Percentiles rank a stretch among this genome's conserved stretches.
Evolutionary conservation across 53 echinoderm and acorn worm species (phyloP).

Genomic region (Apostichopus leukothele): DNA sequence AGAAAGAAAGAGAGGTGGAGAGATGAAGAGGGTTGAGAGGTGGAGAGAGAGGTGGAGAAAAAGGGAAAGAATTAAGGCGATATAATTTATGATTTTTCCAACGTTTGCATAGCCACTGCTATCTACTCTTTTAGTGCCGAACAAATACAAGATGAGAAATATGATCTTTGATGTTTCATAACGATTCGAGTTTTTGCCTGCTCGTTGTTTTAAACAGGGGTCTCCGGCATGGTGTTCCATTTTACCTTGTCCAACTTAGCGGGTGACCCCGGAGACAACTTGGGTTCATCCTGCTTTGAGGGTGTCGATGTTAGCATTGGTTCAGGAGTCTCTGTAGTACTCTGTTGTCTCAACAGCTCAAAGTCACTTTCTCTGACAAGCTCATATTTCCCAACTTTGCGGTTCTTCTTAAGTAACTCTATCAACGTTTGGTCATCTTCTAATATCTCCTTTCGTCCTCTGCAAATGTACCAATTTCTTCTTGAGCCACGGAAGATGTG

Average conservation of each 20-base stretch:
- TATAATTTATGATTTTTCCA: no score
- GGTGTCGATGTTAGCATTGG: background rate
- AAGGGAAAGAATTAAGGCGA: no score
- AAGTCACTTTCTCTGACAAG: conserved; percentile 9
- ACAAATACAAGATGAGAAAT: background rate
- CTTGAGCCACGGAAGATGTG: background rate
- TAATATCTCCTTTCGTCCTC: background rate
- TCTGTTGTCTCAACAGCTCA: background rate
- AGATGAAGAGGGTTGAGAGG: no score
- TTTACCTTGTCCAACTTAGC: conserved; percentile 7
- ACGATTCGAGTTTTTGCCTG: no score
- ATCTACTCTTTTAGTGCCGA: no score
- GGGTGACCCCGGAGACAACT: background rate
- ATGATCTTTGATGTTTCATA: background rate
- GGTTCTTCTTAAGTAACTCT: background rate
- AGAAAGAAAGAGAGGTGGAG: no score
- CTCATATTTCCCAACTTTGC: conserved; percentile 12
- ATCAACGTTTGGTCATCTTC: background rate
- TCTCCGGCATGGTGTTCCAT: conserved; percentile 23
- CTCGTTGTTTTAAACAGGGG: background rate
- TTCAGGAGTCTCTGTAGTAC: background rate
- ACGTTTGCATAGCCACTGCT: no score
- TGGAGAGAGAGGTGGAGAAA: no score
- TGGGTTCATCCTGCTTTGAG: no score
- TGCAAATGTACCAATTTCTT: background rate